These are phyloP conservation scores for Diceros bicornis DNA, from an alignment of 2,797 vertebrate species.

Conservation along the genomic window DNA sequence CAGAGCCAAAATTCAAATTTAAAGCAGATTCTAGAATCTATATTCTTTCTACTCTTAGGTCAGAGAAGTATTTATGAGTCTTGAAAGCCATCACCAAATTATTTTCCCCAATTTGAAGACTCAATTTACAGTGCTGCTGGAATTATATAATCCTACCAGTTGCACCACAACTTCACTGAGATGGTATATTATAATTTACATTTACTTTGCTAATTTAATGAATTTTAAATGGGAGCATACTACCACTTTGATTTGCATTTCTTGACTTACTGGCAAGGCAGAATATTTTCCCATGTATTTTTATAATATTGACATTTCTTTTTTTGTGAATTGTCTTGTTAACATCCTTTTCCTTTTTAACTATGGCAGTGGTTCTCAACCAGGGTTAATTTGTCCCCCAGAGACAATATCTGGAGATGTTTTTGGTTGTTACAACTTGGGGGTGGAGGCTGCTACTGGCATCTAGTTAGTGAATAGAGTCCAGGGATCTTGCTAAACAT, in stretches of 20 bases:
- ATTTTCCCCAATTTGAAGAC: conserved; percentile 9
- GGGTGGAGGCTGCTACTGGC: neutral
- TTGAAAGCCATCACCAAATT: neutral
- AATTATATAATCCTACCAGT: neutral
- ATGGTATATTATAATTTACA: neutral
- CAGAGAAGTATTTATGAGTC: neutral
- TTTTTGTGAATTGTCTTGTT: conserved; percentile 20
- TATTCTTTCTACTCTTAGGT: neutral
- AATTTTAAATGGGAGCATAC: conserved; percentile 49
- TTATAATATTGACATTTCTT: conserved; percentile 38
- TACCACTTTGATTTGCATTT: conserved; percentile 62
- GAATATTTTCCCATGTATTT: neutral
- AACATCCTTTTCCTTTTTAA: conserved; percentile 29
- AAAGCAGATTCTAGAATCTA: neutral
- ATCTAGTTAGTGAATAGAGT: neutral
- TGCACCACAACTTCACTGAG: neutral
- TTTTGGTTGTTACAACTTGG: neutral
- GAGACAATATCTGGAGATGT: neutral
- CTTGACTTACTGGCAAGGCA: conserved; percentile 25
- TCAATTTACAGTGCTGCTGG: neutral
- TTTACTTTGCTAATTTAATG: conserved; percentile 49
- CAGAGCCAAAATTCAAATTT: conserved; percentile 25
- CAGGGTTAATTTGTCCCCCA: neutral
- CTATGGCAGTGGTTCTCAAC: neutral
- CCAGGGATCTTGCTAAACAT: neutral